Evolutionary conservation across 1,140 invertebrate species (phyloP).

Genomic region (Coenobita brevimanus): DNA sequence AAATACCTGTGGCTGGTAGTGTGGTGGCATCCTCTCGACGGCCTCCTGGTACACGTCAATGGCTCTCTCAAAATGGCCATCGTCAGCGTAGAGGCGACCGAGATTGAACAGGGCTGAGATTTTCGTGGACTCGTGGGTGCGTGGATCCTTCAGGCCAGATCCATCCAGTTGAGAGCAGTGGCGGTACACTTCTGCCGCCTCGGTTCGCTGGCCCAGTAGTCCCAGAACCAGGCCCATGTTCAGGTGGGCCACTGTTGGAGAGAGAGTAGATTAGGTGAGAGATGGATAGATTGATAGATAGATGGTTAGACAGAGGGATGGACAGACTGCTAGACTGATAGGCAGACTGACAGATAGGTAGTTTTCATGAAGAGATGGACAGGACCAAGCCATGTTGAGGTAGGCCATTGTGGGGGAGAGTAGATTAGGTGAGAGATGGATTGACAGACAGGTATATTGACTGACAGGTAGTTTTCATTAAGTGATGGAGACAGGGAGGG

Average conservation of each 20-base stretch:
- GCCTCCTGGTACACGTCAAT: slow-evolving; percentile 93
- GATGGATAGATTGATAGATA: background rate
- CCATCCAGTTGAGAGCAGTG: slow-evolving; percentile 89
- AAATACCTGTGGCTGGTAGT: slow-evolving; percentile 86
- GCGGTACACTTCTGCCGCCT: slow-evolving; percentile 87
- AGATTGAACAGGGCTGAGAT: slow-evolving; percentile 93
- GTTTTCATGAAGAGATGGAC: no score
- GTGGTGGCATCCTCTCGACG: slow-evolving; percentile 83
- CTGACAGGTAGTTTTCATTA: no score
- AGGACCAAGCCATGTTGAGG: no score
- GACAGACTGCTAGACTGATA: no score
- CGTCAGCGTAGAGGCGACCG: slow-evolving; percentile 90
- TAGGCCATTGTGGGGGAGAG: no score
- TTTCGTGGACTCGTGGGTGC: slow-evolving; percentile 90
- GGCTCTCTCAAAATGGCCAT: slow-evolving; percentile 87
- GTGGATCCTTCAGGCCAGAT: slow-evolving; percentile 88
- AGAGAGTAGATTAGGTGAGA: no score
- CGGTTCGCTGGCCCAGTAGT: slow-evolving; percentile 84
- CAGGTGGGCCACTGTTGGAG: slow-evolving; percentile 89
- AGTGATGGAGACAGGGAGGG: background rate
- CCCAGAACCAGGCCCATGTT: slow-evolving; percentile 93
- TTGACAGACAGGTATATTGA: no score
- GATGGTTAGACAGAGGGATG: background rate
- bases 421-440: no score
- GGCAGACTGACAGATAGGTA: no score